Evolutionary conservation across 2,888 invertebrate species (phyloP).

Genomic region (Onthophagus sagittarius): DNA sequence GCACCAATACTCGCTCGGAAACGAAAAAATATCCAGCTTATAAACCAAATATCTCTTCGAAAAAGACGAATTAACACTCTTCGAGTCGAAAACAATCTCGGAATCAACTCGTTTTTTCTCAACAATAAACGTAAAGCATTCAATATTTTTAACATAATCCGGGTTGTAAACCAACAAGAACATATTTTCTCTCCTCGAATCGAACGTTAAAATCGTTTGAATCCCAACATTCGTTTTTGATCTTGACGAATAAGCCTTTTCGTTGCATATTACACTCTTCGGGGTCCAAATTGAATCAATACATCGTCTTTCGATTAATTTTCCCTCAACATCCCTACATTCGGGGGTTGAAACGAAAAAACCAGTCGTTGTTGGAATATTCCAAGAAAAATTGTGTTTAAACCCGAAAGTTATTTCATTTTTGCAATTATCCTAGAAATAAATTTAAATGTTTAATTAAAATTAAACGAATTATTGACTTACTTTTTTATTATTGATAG

Average conservation of each 20-base stretch:
- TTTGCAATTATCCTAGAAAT: background rate
- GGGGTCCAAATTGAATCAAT: conserved; percentile 37
- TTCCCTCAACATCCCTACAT: conserved; percentile 37
- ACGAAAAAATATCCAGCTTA: conserved; percentile 52
- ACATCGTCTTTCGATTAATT: conserved; percentile 36
- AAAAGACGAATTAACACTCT: background rate
- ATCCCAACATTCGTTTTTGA: conserved; percentile 28
- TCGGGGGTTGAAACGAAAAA: conserved; percentile 37
- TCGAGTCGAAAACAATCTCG: conserved; percentile 37
- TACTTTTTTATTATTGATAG: too few relatives aligned
- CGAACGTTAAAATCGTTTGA: conserved; percentile 24
- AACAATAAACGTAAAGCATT: conserved; percentile 59
- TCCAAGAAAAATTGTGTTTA: conserved; percentile 8
- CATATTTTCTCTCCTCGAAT: conserved; percentile 26
- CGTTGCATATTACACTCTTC: conserved; percentile 29
- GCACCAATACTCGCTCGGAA: conserved; percentile 64
- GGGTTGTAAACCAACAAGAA: conserved; percentile 55
- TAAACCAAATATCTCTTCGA: conserved; percentile 44
- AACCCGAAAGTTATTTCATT: background rate
- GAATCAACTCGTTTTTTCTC: conserved; percentile 51
- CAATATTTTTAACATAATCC: conserved; percentile 47
- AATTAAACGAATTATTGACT: background rate
- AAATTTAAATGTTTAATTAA: background rate
- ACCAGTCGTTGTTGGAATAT: background rate
- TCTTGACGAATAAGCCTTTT: conserved; percentile 34